These are phyloP conservation scores for Sus scrofa DNA, from an alignment of 2,113 vertebrate genomes.

Conservation along the genomic window T2T-Sscrofa CM000822.6:30506001-30506500, in stretches of 20 bases:
- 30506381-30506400: background rate
- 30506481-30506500: background rate
- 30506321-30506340: background rate
- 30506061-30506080: too few species aligned
- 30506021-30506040: background rate
- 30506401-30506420: background rate
- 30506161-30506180: too few species aligned
- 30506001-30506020: slow-evolving; percentile 31
- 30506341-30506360: background rate
- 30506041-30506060: background rate
- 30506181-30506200: too few species aligned
- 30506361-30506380: background rate
- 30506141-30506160: too few species aligned
- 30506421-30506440: background rate
- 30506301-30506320: background rate
- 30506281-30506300: background rate
- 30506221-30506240: background rate
- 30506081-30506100: too few species aligned
- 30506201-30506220: background rate
- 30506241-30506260: background rate
- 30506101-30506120: too few species aligned
- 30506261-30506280: background rate
- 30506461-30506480: background rate
- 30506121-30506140: too few species aligned
- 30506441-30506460: background rate